Percentiles rank a stretch among this genome's conserved stretches.
phyloP scores from a whole-genome alignment of 1,140 invertebrate genomes.

The Aphis gossypii region DNA sequence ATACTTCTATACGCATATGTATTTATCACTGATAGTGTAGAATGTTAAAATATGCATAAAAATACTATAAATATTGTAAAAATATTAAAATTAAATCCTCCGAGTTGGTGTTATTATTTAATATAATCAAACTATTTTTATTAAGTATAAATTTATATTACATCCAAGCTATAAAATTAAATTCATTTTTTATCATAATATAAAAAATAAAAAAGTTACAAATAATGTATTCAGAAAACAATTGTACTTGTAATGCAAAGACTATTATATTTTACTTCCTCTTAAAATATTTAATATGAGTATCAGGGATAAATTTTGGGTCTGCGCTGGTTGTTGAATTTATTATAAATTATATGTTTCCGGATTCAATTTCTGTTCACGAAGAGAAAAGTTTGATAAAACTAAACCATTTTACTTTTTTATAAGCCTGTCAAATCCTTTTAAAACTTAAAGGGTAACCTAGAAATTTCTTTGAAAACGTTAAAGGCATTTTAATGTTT shows the following conservation, averaged over 20 bases:
- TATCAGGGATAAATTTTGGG: background rate
- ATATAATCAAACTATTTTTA: background rate
- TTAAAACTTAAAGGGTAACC: background rate
- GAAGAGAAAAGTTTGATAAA: background rate
- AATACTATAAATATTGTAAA: background rate
- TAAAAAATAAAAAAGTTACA: background rate
- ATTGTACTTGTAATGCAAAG: background rate
- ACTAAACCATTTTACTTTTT: conserved; percentile 31
- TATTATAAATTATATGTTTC: background rate
- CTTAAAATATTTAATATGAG: conserved; percentile 20
- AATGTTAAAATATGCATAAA: too few species aligned
- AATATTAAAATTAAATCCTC: background rate
- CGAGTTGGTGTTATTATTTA: background rate
- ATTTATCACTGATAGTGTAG: background rate
- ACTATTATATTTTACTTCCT: conserved; percentile 10
- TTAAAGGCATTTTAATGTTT: conserved; percentile 5
- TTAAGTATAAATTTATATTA: background rate
- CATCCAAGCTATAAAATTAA: background rate
- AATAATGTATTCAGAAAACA: conserved; percentile 7
- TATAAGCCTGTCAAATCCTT: background rate
- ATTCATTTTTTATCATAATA: background rate
- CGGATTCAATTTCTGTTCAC: background rate
- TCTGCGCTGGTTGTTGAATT: background rate
- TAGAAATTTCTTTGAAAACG: background rate
- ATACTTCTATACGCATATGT: background rate